Conservation (phyloP, 2,113 vertebrate genomes). For the Melanotaenia duboulayi region DNA sequence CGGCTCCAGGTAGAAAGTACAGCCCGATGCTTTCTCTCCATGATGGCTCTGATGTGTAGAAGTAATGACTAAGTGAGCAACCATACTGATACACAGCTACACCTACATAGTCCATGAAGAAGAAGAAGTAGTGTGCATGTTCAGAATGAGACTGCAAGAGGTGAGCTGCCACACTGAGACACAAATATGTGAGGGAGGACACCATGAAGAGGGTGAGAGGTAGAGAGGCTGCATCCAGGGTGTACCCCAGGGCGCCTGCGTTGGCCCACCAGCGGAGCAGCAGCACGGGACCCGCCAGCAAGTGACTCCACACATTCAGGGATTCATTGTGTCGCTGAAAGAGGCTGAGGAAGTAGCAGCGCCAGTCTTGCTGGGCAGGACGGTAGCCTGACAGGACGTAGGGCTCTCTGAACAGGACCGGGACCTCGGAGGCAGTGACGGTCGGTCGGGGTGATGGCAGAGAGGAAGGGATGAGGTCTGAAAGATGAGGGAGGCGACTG, state of each 20-base stretch:
- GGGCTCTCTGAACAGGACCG: slow-evolving; percentile 90
- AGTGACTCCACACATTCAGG: slow-evolving; percentile 93
- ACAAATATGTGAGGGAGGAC: slow-evolving; percentile 88
- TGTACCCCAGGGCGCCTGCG: slow-evolving; percentile 73
- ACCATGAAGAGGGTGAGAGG: slow-evolving; percentile 88
- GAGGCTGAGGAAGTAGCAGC: slow-evolving; percentile 91
- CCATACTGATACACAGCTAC: slow-evolving; percentile 93
- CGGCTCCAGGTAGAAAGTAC: slow-evolving; percentile 87
- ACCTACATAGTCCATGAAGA: slow-evolving; percentile 93
- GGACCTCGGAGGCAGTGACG: slow-evolving; percentile 85
- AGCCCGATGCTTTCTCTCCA: slow-evolving; percentile 88
- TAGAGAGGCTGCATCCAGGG: slow-evolving; percentile 71
- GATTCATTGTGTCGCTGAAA: slow-evolving; percentile 95
- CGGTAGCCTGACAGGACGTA: slow-evolving; percentile 91
- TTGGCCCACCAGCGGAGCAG: slow-evolving; percentile 88
- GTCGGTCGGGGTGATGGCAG: slow-evolving; percentile 82
- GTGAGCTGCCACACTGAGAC: slow-evolving; percentile 90
- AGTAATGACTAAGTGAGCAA: slow-evolving; percentile 90
- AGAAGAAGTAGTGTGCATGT: slow-evolving; percentile 91
- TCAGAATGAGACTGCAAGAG: slow-evolving; percentile 92
- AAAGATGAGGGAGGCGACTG: slow-evolving; percentile 82
- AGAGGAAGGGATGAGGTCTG: slow-evolving; percentile 79
- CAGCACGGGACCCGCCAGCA: slow-evolving; percentile 85
- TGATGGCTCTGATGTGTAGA: slow-evolving; percentile 87
- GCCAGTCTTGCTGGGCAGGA: slow-evolving; percentile 87